These are phyloP conservation scores for Medauroidea extradentata DNA, from an alignment of 1,140 invertebrate species.

Conservation along the genomic window DNA sequence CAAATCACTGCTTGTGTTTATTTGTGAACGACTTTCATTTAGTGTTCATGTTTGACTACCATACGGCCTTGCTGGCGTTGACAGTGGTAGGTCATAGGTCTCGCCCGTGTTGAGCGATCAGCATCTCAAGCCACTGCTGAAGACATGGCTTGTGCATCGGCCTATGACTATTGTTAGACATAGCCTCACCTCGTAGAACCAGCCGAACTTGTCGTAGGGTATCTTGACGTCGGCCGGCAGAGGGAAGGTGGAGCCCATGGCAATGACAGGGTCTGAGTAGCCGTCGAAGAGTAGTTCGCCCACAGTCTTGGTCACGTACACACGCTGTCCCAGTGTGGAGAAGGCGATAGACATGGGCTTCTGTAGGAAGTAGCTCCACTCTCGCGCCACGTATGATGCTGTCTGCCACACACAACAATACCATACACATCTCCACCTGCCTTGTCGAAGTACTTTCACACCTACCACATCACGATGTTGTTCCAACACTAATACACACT, in stretches of 20 bases:
- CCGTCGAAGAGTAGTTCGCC: constrained; percentile 68
- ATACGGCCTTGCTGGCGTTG: too few relatives aligned
- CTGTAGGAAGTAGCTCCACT: constrained; percentile 43
- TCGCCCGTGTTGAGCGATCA: too few relatives aligned
- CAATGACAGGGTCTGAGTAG: constrained; percentile 62
- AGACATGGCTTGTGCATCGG: too few relatives aligned
- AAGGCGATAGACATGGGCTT: constrained; percentile 47
- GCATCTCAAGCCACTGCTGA: too few relatives aligned
- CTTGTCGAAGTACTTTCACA: too few relatives aligned
- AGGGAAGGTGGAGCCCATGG: constrained; percentile 45
- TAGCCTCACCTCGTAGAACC: constrained; percentile 60
- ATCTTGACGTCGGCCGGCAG: constrained; percentile 51
- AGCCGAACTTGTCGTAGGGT: constrained; percentile 68
- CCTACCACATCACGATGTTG: too few relatives aligned
- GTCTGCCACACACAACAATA: constrained; percentile 49
- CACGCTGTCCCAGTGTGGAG: constrained; percentile 44
- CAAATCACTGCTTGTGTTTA: too few relatives aligned
- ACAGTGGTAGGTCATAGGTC: too few relatives aligned
- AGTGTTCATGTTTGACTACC: too few relatives aligned
- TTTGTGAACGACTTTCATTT: too few relatives aligned
- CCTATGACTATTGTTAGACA: too few relatives aligned
- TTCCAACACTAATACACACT: too few relatives aligned
- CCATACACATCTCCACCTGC: neutral
- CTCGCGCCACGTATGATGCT: constrained; percentile 53
- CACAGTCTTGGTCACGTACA: constrained; percentile 59